Conservation (phyloP, 2,113 vertebrate genomes). For the Aldabrachelys gigantea region DNA sequence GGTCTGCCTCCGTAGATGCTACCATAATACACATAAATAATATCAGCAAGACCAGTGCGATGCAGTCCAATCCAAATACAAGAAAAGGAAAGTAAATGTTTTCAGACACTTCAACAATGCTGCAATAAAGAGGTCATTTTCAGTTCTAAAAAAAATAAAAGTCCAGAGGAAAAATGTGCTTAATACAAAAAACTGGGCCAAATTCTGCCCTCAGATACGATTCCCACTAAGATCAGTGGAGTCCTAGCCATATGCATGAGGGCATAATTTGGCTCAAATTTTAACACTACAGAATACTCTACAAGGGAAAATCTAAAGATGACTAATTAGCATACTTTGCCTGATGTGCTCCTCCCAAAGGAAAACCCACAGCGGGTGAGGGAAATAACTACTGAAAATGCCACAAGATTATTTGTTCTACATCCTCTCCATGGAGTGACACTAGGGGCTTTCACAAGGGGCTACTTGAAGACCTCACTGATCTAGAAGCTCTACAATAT, state of each 20-base stretch:
- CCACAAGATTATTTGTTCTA: not conserved
- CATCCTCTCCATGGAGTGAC: not conserved
- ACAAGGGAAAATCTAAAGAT: not conserved
- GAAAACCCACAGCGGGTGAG: not conserved
- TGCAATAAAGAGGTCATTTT: not conserved
- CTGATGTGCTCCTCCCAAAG: not conserved
- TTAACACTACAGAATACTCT: conserved; percentile 9
- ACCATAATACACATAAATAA: not conserved
- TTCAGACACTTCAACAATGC: not conserved
- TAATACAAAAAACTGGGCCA: conserved; percentile 21
- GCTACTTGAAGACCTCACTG: not conserved
- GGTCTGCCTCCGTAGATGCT: not conserved
- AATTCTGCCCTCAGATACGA: not conserved
- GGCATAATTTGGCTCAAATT: not conserved
- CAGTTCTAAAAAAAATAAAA: conserved; percentile 8
- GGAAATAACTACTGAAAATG: not conserved
- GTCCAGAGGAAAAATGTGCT: not conserved
- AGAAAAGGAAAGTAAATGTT: not conserved
- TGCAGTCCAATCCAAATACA: not conserved
- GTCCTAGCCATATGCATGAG: not conserved
- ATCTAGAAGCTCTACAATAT: not conserved
- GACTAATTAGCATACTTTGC: not conserved
- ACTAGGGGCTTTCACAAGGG: accelerated
- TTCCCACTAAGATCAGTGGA: not conserved
- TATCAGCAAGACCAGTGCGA: not conserved